Conservation (phyloP, 2,113 vertebrate genomes). For the Pollimyrus isidori region DNA sequence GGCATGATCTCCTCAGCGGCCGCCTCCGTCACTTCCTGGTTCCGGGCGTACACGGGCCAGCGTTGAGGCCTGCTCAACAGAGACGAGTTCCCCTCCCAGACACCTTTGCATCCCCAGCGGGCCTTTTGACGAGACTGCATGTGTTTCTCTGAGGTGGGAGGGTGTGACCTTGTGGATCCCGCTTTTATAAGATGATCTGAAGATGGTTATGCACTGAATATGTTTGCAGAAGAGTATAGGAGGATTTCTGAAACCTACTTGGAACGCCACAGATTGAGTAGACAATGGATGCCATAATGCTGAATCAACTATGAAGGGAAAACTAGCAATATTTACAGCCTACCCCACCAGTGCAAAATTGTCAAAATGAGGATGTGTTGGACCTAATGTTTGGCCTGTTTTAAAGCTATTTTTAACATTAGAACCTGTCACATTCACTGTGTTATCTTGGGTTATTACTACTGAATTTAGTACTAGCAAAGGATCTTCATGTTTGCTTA, state of each 20-base stretch:
- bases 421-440: not conserved
- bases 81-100: not conserved
- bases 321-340: not conserved
- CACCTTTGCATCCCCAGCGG: not conserved
- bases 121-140: not conserved
- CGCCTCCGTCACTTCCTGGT: slow-evolving; percentile 89
- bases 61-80: slow-evolving; percentile 55
- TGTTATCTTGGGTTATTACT: slow-evolving; percentile 15
- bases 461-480: slow-evolving; percentile 6
- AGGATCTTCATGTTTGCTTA: not conserved
- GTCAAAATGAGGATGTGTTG: not conserved
- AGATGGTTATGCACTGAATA: not conserved
- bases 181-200: not conserved
- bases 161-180: not conserved
- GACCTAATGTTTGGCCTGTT: slow-evolving; percentile 8
- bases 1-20: slow-evolving; percentile 95
- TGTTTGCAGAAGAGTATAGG: not conserved
- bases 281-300: not conserved
- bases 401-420: not conserved
- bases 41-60: slow-evolving; percentile 87
- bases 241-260: not conserved
- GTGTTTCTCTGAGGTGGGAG: not conserved
- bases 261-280: not conserved
- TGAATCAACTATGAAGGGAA: not conserved
- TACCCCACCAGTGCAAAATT: slow-evolving; percentile 2